phyloP scores from a whole-genome alignment of 2,888 invertebrate genomes.

The Drymonia ruficornis region DNA sequence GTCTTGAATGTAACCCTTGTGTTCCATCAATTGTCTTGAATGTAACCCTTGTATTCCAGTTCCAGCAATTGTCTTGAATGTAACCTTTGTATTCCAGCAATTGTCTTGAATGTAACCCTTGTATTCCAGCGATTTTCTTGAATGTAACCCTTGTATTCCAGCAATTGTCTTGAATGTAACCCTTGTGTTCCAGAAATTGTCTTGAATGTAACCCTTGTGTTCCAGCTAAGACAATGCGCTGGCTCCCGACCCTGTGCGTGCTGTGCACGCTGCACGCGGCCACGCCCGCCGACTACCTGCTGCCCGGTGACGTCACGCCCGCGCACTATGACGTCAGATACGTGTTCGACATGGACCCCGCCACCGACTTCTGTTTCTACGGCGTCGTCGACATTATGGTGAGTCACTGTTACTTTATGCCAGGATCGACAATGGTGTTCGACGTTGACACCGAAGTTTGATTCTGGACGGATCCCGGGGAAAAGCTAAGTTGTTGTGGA shows the following conservation, averaged over 20 bases:
- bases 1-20: too few species aligned
- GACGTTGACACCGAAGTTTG: too few species aligned
- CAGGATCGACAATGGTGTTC: too few species aligned
- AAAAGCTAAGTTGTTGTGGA: too few species aligned
- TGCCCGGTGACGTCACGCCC: constrained; percentile 82
- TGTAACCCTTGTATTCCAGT: too few species aligned
- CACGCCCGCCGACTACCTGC: constrained; percentile 61
- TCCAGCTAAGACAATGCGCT: constrained; percentile 41
- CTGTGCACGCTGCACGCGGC: constrained; percentile 40
- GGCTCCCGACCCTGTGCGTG: constrained; percentile 34
- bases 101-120: too few species aligned
- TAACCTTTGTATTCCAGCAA: too few species aligned
- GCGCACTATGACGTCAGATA: constrained; percentile 77
- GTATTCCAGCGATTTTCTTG: too few species aligned
- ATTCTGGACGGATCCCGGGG: too few species aligned
- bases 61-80: too few species aligned
- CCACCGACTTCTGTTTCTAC: constrained; percentile 81
- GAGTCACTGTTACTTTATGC: constrained; percentile 42
- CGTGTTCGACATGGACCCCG: constrained; percentile 70
- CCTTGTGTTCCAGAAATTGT: not conserved
- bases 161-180: not conserved
- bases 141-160: too few species aligned
- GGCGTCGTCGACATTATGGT: constrained; percentile 86
- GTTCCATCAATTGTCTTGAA: too few species aligned
- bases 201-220: not conserved